Conservation (phyloP, 1,140 invertebrate genomes). For the Lutraria rhynchaena region DNA sequence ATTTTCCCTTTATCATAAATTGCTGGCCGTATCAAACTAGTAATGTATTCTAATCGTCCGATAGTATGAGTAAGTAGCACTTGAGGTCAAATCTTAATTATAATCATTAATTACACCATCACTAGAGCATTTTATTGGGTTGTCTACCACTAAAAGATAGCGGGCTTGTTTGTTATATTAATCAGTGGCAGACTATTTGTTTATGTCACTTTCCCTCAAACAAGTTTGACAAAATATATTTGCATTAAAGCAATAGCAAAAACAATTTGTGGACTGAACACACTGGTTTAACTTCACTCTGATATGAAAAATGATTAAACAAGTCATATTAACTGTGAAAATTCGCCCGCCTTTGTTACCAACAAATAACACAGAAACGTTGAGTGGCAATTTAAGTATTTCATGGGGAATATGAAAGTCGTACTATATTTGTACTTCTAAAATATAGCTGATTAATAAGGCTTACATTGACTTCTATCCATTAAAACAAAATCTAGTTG, state of each 20-base stretch:
- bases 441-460: too few relatives aligned
- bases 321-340: constrained; percentile 45
- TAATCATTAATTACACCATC: background rate
- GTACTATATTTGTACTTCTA: too few relatives aligned
- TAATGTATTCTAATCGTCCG: too few relatives aligned
- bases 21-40: too few relatives aligned
- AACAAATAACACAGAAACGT: constrained; percentile 35
- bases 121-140: background rate
- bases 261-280: constrained; percentile 18
- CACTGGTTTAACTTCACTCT: constrained; percentile 17
- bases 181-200: constrained; percentile 46
- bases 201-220: constrained; percentile 34
- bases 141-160: constrained; percentile 18
- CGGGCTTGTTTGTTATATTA: constrained; percentile 27
- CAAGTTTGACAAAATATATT: constrained; percentile 50
- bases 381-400: constrained; percentile 52
- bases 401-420: background rate
- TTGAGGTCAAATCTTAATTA: too few relatives aligned
- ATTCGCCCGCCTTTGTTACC: constrained; percentile 44
- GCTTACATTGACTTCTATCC: too few relatives aligned
- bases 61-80: too few relatives aligned
- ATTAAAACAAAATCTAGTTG: too few relatives aligned
- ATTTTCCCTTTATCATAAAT: too few relatives aligned
- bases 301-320: constrained; percentile 44
- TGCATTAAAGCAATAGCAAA: constrained; percentile 45